These are phyloP conservation scores for Drosophila equinoxialis DNA, from an alignment of 1,140 invertebrate species.

Conservation along the genomic window DNA sequence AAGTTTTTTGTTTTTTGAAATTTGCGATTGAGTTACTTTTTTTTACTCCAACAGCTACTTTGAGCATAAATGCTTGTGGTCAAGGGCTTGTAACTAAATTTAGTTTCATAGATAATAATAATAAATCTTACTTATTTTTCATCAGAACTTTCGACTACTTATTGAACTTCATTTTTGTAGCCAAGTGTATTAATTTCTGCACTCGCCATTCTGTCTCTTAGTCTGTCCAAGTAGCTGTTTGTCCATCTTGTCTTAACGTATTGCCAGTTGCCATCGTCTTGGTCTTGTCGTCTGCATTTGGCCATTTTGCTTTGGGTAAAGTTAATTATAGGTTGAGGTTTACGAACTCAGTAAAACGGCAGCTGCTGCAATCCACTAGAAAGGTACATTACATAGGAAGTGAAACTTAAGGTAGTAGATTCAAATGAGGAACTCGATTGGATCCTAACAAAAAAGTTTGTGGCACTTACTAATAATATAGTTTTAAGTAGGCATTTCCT, in stretches of 20 bases:
- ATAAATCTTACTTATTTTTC: no score
- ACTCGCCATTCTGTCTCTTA: slow-evolving; percentile 1
- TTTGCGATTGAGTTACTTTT: no score
- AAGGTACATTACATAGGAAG: background rate
- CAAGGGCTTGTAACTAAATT: no score
- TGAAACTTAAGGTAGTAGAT: slow-evolving; percentile 2
- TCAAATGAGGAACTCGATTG: slow-evolving; percentile 4
- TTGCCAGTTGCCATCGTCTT: slow-evolving; percentile 22
- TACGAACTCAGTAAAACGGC: slow-evolving; percentile 64
- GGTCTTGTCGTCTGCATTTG: slow-evolving; percentile 58
- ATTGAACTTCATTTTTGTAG: background rate
- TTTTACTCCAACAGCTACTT: no score
- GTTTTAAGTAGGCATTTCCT: no score
- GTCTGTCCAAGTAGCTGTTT: slow-evolving; percentile 10
- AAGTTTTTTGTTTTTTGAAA: no score
- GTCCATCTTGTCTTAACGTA: background rate
- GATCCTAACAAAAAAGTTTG: background rate
- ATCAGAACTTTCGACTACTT: no score
- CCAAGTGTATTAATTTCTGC: background rate
- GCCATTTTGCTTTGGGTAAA: slow-evolving; percentile 56
- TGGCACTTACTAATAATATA: no score
- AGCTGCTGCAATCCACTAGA: slow-evolving; percentile 35
- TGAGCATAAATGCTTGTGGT: no score
- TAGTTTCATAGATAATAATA: no score
- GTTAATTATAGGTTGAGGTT: slow-evolving; percentile 82